Base-by-base conservation (phyloP, 92 coral and sea anemone genomes). In the Heliopora coerulea region DNA sequence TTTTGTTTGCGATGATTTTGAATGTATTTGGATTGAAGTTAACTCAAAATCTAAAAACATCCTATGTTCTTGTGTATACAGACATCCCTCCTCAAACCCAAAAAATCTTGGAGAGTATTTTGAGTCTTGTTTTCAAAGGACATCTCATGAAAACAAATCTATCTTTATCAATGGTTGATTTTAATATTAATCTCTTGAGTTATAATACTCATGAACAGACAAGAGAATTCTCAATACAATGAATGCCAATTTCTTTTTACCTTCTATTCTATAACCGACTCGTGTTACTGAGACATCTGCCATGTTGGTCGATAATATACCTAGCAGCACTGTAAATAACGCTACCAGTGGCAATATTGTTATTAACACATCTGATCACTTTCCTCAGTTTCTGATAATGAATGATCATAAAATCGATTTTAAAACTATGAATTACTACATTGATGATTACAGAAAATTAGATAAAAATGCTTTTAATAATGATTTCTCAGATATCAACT, bases 271-370 rank as follows among this genome's bases (percentile, higher is more conserved):
- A 6, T 42, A 60, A 19, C 80, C 80, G 23, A 75, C 73, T 59
- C 70, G 73, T 32, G 72, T 75, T 57, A 75, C 73, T n/a, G 73
- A 75, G 25, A 19, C 13, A 20, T 75, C 80, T 61, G 80, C 73
- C 18, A 75, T 74, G 21, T 54, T 75, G 69, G 21, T 75, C 44
- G 80, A 75, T 25, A 78, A 63, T 78, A 65, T 78, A 25, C 65
- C 65, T 64, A 65, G 76, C 20, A 78, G 65, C 65, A 21, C 78
- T 31, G 48, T 78, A 50, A 37, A 50, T 48, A 27, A 78, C 32
- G 20, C 24, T 34, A 26, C 39, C 28, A 79, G 83, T 67, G 83
- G 83, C 42, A 79, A 79, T 57, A 79, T 79, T 68, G 68, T 79
- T 39, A 56, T 68, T 56, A 79, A 54, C 25, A 32, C 68, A 20